These are phyloP conservation scores for Neogobius melanostomus DNA, from an alignment of 2,113 vertebrate species.

Conservation along the genomic window DNA sequence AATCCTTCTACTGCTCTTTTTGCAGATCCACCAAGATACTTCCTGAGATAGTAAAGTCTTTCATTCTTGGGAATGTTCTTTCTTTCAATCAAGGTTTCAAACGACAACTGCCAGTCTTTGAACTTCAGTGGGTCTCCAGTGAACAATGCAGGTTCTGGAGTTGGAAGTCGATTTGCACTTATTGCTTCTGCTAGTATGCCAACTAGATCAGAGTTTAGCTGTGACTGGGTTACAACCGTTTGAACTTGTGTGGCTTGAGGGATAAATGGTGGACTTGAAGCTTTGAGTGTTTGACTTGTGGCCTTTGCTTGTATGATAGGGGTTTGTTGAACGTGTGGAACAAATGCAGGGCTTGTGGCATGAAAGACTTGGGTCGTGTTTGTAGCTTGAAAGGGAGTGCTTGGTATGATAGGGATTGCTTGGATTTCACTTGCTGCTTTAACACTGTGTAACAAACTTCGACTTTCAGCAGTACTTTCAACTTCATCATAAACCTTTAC, in stretches of 20 bases:
- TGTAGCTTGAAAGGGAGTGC: background rate
- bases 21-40: background rate
- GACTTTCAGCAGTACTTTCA: conserved; percentile 4
- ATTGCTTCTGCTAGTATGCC: too few species aligned
- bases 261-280: conserved; percentile 1
- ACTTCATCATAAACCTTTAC: conserved; percentile 26
- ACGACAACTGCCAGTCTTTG: conserved; percentile 15
- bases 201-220: background rate
- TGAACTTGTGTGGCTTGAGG: background rate
- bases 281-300: background rate
- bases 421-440: background rate
- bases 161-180: too few species aligned
- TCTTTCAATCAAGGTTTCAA: conserved; percentile 10
- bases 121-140: background rate
- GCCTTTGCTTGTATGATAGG: background rate
- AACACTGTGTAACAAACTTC: background rate
- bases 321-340: background rate
- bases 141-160: too few species aligned
- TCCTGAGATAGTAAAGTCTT: conserved; percentile 14
- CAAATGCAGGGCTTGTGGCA: background rate
- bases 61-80: conserved; percentile 24
- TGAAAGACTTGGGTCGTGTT: background rate
- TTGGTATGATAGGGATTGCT: conserved; percentile 1
- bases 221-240: background rate
- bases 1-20: conserved; percentile 14